Evolutionary conservation across 1,140 invertebrate genomes (phyloP), one percentile per base, ranked within the genome.

Genomic region (Oedothorax gibbosus): DNA sequence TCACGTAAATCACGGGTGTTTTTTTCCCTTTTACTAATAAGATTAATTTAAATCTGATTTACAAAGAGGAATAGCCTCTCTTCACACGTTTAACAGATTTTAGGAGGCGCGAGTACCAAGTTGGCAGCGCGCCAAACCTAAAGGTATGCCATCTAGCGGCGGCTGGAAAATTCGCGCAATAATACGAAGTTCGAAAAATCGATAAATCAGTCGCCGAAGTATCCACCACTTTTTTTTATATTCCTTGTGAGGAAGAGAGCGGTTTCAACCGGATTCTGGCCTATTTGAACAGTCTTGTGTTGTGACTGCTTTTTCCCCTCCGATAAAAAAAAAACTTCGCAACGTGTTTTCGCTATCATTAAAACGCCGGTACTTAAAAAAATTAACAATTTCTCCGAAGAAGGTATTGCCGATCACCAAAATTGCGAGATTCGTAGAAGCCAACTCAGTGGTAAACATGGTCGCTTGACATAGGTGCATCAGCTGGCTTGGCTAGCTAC

Each of bases 141-240:
- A 54, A 81, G 78, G 69, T 68, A 84, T 66, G 71, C 81, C 81
- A 75, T 84, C 81, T 75, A 35, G 35, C 35, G 54, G 69, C 81
- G 81, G 60, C 4, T 12, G 76, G 54, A 81, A 81, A 60, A 60
- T 53, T 50, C 72, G 60, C 72, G 81, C 71, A 84, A 75, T 84
- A 84, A 35, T 84, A 84, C 76, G 81, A 84, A 84, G 81, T 84
- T 84, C 81, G n/a, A 66, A 84, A 84, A 84, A 84, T 84, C 81
- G 53, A 84, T 84, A 84, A 75, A 84, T 76, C 62, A 84, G 81
- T 84, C 72, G 81, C 81, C 81, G 66, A 84, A 73, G 35, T 56
- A 14, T 60, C 54, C 72, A 64, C 71, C 60, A 20, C 50, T 75
- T 62, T 64, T 64, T 20, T 56, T 12, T 5, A 15, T 18, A 14